These are phyloP conservation scores for Pangasius krempfi DNA, from an alignment of 2,797 vertebrate genomes.

Conservation along the genomic window DNA sequence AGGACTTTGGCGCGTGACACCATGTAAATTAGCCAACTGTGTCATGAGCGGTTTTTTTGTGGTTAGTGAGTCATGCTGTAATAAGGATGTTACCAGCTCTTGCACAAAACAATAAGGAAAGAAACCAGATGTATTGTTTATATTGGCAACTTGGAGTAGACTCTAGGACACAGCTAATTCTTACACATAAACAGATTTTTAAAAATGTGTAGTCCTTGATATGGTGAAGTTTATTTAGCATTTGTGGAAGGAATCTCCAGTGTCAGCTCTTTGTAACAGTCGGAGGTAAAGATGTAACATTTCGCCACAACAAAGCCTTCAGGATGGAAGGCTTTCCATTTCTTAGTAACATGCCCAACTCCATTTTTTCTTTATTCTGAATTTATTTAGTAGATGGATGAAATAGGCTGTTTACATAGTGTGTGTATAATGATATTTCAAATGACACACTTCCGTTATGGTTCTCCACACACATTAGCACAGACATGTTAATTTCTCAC, in stretches of 20 bases:
- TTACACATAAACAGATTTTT: not conserved
- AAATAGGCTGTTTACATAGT: not conserved
- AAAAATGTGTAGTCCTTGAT: not conserved
- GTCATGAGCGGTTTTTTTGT: conserved; percentile 24
- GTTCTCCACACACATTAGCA: not conserved
- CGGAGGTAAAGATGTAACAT: not conserved
- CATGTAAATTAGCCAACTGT: conserved; percentile 11
- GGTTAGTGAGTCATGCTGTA: conserved; percentile 35
- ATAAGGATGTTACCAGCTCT: conserved; percentile 31
- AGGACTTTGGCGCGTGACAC: conserved; percentile 16
- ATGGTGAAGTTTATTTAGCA: not conserved
- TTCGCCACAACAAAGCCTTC: not conserved
- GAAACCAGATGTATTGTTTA: not conserved
- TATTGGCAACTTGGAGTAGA: conserved; percentile 3
- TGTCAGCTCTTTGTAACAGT: not conserved
- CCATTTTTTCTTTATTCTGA: not conserved
- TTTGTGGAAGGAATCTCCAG: not conserved
- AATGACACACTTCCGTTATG: not conserved
- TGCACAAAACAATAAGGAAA: conserved; percentile 9
- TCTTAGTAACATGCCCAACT: not conserved
- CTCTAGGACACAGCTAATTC: not conserved
- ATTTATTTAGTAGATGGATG: not conserved
- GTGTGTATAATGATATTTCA: not conserved
- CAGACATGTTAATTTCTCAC: not conserved
- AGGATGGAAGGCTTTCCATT: not conserved